phyloP scores from a whole-genome alignment of 2,888 invertebrate species.

The Fissipunctia ypsillon region DNA sequence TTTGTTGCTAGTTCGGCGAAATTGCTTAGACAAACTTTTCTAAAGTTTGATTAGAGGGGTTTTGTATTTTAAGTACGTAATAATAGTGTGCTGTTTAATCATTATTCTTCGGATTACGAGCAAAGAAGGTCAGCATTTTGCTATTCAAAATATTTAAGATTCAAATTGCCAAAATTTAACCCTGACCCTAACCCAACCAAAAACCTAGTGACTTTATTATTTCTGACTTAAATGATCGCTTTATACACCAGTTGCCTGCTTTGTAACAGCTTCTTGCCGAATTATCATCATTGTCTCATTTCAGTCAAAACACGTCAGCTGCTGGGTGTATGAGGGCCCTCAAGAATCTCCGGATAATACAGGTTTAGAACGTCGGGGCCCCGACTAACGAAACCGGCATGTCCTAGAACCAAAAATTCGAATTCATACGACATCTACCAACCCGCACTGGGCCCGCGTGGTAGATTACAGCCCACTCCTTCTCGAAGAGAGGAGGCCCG shows the following conservation, averaged over 20 bases:
- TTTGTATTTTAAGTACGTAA: background rate
- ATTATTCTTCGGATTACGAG: background rate
- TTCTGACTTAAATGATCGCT: background rate
- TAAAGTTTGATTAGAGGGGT: too few relatives aligned
- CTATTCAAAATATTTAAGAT: background rate
- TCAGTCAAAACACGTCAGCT: background rate
- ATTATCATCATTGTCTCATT: background rate
- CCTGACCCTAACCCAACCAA: too few relatives aligned
- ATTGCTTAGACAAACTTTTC: background rate
- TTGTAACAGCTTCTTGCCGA: background rate
- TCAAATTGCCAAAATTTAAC: background rate
- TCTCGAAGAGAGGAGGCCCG: too few relatives aligned
- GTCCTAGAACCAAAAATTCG: too few relatives aligned
- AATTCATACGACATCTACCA: too few relatives aligned
- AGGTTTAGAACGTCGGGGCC: background rate
- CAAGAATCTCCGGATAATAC: background rate
- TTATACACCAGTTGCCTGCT: background rate
- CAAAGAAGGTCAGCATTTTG: background rate
- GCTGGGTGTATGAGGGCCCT: background rate
- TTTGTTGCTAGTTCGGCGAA: background rate
- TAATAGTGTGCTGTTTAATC: background rate
- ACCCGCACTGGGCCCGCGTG: too few relatives aligned
- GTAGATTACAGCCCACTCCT: too few relatives aligned
- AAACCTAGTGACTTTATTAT: background rate
- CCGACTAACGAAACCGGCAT: too few relatives aligned